Conservation (phyloP, 92 coral and sea anemone species). For the Parazoanthus swiftii region DNA sequence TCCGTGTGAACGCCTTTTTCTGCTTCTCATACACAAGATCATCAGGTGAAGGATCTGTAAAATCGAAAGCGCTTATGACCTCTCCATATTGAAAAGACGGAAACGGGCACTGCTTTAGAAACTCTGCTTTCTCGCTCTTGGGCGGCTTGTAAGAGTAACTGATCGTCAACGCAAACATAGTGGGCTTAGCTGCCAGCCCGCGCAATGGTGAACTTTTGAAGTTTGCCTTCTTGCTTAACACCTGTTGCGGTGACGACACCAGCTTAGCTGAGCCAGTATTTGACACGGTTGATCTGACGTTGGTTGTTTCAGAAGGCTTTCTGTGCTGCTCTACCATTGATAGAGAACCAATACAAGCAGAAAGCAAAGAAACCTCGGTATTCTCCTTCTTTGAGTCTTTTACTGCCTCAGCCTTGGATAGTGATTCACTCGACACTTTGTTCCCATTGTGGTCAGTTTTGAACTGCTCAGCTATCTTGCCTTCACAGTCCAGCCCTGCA, state of each 20-base stretch:
- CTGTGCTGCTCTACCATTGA: constrained; percentile 1
- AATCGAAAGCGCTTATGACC: constrained; percentile 63
- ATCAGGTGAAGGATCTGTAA: constrained; percentile 85
- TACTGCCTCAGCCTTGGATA: not conserved
- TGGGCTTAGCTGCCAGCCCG: constrained; percentile 49
- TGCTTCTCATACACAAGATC: constrained; percentile 75
- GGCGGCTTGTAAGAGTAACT: constrained; percentile 40
- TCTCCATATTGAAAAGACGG: constrained; percentile 8
- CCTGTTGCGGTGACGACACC: not conserved
- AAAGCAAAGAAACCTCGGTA: not conserved
- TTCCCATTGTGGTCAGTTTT: constrained; percentile 15
- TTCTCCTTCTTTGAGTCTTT: not conserved
- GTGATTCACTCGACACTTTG: not conserved
- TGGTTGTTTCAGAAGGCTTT: not conserved
- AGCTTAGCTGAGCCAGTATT: not conserved
- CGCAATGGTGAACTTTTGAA: not conserved
- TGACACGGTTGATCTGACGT: not conserved
- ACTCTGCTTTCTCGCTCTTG: not conserved
- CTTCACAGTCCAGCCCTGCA: not conserved
- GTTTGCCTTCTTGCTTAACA: not conserved
- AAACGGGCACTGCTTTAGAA: not conserved
- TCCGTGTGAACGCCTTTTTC: constrained; percentile 62
- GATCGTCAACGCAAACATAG: constrained; percentile 70
- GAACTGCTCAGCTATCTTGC: not conserved
- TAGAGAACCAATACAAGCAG: constrained; percentile 26